phyloP scores from a whole-genome alignment of 2,797 vertebrate genomes.

The Chiloscyllium punctatum region DNA sequence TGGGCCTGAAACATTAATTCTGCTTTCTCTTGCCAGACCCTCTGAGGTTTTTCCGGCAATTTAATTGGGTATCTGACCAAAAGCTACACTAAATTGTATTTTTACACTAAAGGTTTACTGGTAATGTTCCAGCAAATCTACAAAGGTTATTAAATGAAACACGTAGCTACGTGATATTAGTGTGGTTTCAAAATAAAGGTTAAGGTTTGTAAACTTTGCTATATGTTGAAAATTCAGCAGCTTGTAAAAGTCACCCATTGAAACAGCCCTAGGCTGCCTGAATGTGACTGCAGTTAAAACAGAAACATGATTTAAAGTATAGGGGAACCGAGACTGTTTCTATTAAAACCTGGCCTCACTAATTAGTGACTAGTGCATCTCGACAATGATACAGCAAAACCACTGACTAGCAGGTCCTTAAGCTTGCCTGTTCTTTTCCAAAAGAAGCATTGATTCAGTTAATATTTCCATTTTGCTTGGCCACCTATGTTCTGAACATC shows the following conservation, averaged over 20 bases:
- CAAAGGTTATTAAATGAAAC: not conserved
- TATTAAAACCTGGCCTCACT: not conserved
- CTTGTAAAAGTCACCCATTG: not conserved
- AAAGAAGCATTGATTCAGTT: not conserved
- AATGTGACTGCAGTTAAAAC: not conserved
- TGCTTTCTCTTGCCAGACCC: too few relatives aligned
- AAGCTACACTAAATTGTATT: not conserved
- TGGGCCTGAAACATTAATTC: too few relatives aligned
- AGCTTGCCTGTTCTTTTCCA: too few relatives aligned
- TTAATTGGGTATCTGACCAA: not conserved
- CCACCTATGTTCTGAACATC: not conserved
- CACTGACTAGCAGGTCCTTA: not conserved
- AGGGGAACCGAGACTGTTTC: not conserved
- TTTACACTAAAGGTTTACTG: not conserved
- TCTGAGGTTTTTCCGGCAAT: too few relatives aligned
- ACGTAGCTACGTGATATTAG: not conserved
- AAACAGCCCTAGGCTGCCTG: not conserved
- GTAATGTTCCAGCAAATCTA: not conserved
- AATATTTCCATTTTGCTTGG: not conserved
- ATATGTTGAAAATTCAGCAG: not conserved
- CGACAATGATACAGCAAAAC: not conserved
- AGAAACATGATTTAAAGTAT: not conserved
- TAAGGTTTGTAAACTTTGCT: not conserved
- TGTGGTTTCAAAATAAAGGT: not conserved
- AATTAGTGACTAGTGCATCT: not conserved